These are phyloP conservation scores for Thymelicus acteon DNA, from an alignment of 2,888 invertebrate species.

Conservation along the genomic window DNA sequence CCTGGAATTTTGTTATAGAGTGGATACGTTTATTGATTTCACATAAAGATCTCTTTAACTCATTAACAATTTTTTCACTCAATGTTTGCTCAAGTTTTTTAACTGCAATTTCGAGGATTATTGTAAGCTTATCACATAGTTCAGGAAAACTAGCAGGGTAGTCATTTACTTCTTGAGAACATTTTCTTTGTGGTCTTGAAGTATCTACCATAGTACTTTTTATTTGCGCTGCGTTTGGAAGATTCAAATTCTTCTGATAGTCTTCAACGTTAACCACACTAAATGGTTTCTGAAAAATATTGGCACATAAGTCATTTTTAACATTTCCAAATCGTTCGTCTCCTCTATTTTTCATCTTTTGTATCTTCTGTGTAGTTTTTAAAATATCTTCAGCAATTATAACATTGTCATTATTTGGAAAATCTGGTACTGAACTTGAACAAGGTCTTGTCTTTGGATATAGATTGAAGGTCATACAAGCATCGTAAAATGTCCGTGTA, in stretches of 20 bases:
- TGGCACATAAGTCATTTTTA: conserved; percentile 42
- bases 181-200: conserved; percentile 48
- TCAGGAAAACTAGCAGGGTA: conserved; percentile 53
- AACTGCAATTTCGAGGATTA: conserved; percentile 59
- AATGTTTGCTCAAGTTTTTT: conserved; percentile 63
- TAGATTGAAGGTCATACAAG: conserved; percentile 53
- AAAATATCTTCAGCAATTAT: conserved; percentile 40
- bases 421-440: conserved; percentile 13
- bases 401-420: conserved; percentile 35
- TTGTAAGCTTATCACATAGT: conserved; percentile 61
- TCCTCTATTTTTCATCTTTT: conserved; percentile 43
- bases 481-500: conserved; percentile 49
- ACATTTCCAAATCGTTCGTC: conserved; percentile 40
- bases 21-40: conserved; percentile 39
- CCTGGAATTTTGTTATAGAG: conserved; percentile 1
- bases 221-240: conserved; percentile 57
- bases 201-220: conserved; percentile 53
- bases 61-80: conserved; percentile 59
- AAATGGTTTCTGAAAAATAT: conserved; percentile 52
- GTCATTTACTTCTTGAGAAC: conserved; percentile 50
- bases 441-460: conserved; percentile 44
- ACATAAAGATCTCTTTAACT: conserved; percentile 54
- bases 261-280: conserved; percentile 42
- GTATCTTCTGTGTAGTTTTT: conserved; percentile 29
- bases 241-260: conserved; percentile 49